Evolutionary conservation across 2,888 invertebrate species (phyloP), one percentile per base, ranked within the genome.

Genomic region (Drosophila maculinotata): DNA sequence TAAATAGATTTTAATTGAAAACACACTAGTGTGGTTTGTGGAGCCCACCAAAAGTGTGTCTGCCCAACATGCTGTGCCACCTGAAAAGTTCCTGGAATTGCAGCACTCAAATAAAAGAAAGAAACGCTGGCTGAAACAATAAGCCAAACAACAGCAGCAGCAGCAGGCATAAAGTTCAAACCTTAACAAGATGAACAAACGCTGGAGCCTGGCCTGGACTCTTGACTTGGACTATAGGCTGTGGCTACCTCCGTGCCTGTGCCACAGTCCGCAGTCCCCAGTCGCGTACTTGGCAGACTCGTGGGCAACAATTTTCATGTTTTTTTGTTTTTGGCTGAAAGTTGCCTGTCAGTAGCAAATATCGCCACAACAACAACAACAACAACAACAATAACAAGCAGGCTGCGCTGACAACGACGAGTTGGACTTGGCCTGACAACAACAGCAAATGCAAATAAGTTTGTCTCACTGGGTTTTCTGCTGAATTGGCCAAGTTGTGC

Each of bases 301-400:
- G 88, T 87, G 88, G 85, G 85, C 85, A 87, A 85, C 88, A 85
- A 86, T 85, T 87, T 85, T 86, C 86, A 80, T 85, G 88, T 87
- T 79, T n/a, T 14, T 25, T 23, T 36, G 17, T 51, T 38, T 41
- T 33, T 42, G 30, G 56, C 53, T 51, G 23, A 39, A 53, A 56
- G 58, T 65, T 58, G 64, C 31, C 77, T 78, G 84, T 78, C 81
- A 67, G 83, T 80, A 80, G 80, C 86, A 68, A 69, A 56, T 52
- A 52, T 56, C 39, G 45, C 52, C 38, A 30, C 52, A 59, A 39
- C 42, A 60, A 31, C 35, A 49, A 39, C 56, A 52, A 35, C 52
- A 68, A 14, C 49, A 44, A 42, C 41, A 25, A 33, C 33, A 45
- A 36, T 12, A 31, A 33, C 28, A 44, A 42, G 25, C 31, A 36